These are phyloP conservation scores for Artemia sinica DNA, from an alignment of 2,888 invertebrate species.

Conservation along the genomic window DNA sequence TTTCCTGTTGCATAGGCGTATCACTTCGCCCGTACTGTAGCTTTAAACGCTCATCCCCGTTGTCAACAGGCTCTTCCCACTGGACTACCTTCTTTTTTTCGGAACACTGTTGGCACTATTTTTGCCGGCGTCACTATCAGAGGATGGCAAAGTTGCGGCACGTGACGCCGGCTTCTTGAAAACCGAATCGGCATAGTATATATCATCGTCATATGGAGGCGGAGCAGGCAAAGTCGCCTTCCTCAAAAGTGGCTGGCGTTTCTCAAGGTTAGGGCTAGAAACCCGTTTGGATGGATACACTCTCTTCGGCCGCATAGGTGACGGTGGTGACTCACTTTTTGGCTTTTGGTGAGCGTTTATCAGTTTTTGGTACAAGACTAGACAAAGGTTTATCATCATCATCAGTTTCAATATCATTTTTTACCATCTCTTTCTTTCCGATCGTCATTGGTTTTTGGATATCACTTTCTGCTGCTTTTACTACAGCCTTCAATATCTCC, in stretches of 20 bases:
- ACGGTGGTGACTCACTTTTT: neutral
- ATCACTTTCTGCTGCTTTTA: neutral
- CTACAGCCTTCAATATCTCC: neutral
- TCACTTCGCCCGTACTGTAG: neutral
- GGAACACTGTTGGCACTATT: neutral
- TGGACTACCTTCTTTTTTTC: neutral
- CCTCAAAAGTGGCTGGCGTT: neutral
- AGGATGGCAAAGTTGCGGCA: neutral
- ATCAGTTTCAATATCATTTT: neutral
- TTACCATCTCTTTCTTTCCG: neutral
- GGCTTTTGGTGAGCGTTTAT: neutral
- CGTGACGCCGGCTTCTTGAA: slow-evolving; percentile 11
- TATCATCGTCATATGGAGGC: neutral
- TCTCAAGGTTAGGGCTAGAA: neutral
- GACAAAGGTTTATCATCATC: slow-evolving; percentile 5
- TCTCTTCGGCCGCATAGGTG: neutral
- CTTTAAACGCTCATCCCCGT: neutral
- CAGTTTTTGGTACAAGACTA: neutral
- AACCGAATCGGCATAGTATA: slow-evolving; percentile 3
- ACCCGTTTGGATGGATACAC: neutral
- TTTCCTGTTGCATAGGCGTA: neutral
- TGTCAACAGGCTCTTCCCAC: slow-evolving; percentile 7
- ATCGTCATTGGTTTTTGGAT: no score
- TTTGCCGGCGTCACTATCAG: slow-evolving; percentile 4
- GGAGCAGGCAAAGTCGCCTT: slow-evolving; percentile 1